Evolutionary conservation across 2,888 invertebrate species (phyloP), one percentile per base, ranked within the genome.

Genomic region (Theretra japonica): DNA sequence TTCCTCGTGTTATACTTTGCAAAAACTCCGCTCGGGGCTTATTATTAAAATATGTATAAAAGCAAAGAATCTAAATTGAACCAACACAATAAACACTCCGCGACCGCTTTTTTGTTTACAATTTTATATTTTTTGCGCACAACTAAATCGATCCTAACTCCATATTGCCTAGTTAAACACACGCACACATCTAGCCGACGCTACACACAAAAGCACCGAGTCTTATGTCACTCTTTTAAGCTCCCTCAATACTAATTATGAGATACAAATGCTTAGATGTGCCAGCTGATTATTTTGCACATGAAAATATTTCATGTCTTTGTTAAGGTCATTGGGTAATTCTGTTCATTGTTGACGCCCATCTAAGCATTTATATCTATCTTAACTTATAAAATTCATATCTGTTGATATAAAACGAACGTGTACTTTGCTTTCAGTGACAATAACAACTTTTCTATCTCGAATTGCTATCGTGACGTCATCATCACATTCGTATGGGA

Each of bases 121-220:
- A 41, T 11, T 41, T 15, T 41, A 48, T 41, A 41, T 23, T 23
- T 23, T 17, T 30, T 21, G 15, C 17, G 21, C 41, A 65, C 11
- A 48, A 17, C 41, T 17, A 65, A 41, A 33, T 33, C 15, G 41
- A 48, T 23, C 23, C 48, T 23, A 65, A 21, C 23, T 15, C 41
- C 21, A 48, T 21, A 41, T 30, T 33, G 6, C 23, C 23, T 48
- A 48, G n/a, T 6, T 48, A 41, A 48, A 62, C 60, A 70, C 70
- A 50, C 60, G 17, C 48, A 59, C 70, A 70, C 57, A 70, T 53
- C 70, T 70, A 60, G 50, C 59, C 48, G 60, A 70, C 17, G 50
- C 70, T 70, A 70, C 23, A 59, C 17, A 59, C n/a, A 33, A 33
- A 50, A 53, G 15, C 53, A 70, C 70, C 50, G 30, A 60, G 15